These are phyloP conservation scores for Plutella xylostella DNA, from an alignment of 2,888 invertebrate genomes.

Conservation along the genomic window DNA sequence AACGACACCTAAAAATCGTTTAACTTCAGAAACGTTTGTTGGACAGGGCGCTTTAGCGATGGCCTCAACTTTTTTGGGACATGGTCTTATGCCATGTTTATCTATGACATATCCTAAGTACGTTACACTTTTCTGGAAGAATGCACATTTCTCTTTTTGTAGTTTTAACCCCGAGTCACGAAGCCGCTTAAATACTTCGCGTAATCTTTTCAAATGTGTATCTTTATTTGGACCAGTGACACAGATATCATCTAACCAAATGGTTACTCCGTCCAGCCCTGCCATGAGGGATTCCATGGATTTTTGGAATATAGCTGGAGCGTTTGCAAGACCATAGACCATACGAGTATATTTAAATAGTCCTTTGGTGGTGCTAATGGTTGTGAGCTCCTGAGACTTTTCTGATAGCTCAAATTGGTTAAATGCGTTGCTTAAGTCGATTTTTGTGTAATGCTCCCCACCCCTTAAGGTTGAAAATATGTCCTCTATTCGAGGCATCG, in stretches of 20 bases:
- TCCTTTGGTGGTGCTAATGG: constrained; percentile 8
- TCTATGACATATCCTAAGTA: constrained; percentile 9
- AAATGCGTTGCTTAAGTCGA: not conserved
- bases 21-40: not conserved
- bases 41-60: constrained; percentile 6
- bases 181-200: constrained; percentile 1
- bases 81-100: constrained; percentile 4
- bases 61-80: constrained; percentile 7
- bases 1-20: constrained; percentile 17
- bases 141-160: constrained; percentile 5
- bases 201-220: constrained; percentile 2
- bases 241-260: not conserved
- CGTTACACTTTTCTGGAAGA: constrained; percentile 3
- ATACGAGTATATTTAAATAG: not conserved
- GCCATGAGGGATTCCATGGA: not conserved
- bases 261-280: not conserved
- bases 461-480: constrained; percentile 15
- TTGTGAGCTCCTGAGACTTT: constrained; percentile 12
- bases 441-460: not conserved
- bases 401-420: constrained; percentile 10
- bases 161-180: constrained; percentile 6
- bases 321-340: not conserved
- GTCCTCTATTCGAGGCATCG: constrained; percentile 19
- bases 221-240: constrained; percentile 2
- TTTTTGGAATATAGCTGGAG: not conserved